Base-by-base conservation (phyloP, 2,888 invertebrate genomes). In the Busseola fusca region DNA sequence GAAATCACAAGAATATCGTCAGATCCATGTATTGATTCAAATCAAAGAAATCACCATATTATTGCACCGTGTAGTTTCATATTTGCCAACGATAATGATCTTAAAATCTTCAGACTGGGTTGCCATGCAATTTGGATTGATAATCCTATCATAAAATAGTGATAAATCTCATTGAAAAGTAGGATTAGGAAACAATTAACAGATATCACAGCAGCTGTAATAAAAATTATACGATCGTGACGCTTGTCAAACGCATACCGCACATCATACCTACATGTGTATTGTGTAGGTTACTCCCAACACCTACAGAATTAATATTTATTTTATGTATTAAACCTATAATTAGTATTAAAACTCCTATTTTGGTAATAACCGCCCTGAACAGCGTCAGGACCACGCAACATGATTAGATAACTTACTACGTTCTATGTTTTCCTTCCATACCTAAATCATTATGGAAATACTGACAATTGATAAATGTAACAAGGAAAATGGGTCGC, bases 401-500 rank as follows among this genome's bases (percentile, higher is more conserved):
- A 64, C 52, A 67, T 63, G 77, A 74, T 76, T 83, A 74, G 78
- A 81, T 84, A 75, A 72, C 21, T 76, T 59, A 77, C 78, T 78
- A 73, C 79, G 69, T 74, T 78, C 67, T 64, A 73, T 68, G 63
- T 82, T 84, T 73, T 70, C 69, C 69, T 73, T 69, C 66, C 66
- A 77, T 83, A 84, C 78, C 74, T 83, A 76, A 67, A 78, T 80
- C 74, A 76, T 83, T 81, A 85, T 84, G 77, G 75, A 75, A 80
- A 80, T 72, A 84, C 72, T 74, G 77, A 80, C 84, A 84, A 84
- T 78, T 85, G 84, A 85, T 80, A 84, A 84, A 84, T 82, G 80
- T 76, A 73, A 76, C 69, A 68, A 85, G 86, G 84, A 84, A 84
- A 85, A 84, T 78, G 71, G 82, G 77, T 81, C 81, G 72, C 50